Evolutionary conservation across 2,797 vertebrate genomes (phyloP), one percentile per base, ranked within the genome.

Genomic region (Notolepis coatsorum): DNA sequence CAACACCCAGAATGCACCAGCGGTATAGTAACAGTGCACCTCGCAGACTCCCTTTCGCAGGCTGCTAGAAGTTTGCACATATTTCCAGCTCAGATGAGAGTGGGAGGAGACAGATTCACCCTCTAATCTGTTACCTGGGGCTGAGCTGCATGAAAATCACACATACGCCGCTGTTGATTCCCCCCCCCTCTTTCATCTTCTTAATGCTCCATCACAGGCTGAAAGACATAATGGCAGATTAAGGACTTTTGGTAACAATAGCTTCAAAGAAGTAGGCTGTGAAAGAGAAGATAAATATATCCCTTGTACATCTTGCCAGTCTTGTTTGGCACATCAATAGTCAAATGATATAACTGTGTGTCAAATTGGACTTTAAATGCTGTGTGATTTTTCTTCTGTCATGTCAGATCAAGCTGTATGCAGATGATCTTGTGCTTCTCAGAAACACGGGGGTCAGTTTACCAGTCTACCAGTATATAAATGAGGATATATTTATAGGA

Each of bases 81-180:
- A 60, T 43, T 59, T 75, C 41, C 35, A 61, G 27, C 49, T 37
- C 35, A 51, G 5, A 31, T 21, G 8, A 35, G 30, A 48, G 59
- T 17, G 15, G 56, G 20, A 28, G 20, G 35, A 54, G 52, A 50
- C 47, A 69, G 72, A 64, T 84, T 73, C 71, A 62, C 75, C 58
- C 61, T 73, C 54, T 46, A 69, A 69, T 61, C 42, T 55, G 25
- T 61, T 66, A 65, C 71, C 65, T 63, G 65, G 80, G 66, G 70
- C 68, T 28, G 35, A 61, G 45, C 28, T 49, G 27, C n/a, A 41
- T 59, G 48, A 39, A 67, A 70, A 74, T 57, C 55, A 39, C 28
- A 54, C 37, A 77, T 21, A 25, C 28, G 41, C 50, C 51, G n/a
- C 52, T 61, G 38, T 30, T 4, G 23, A 54, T 21, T 27, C 71